These are phyloP conservation scores for Philhelius pedissequus DNA, from an alignment of 2,888 invertebrate species.

Conservation along the genomic window DNA sequence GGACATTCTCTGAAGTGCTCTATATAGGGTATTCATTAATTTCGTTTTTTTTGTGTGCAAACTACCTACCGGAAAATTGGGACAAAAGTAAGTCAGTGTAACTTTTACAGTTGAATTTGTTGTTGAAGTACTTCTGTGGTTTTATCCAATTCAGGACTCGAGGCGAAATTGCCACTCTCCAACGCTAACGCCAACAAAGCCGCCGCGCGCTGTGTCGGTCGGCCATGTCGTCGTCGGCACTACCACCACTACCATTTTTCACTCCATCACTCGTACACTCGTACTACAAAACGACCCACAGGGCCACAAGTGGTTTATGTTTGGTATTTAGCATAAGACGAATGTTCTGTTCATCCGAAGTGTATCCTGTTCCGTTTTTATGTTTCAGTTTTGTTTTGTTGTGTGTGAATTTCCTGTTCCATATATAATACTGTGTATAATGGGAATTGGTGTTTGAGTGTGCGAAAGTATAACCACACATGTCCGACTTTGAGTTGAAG, in stretches of 20 bases:
- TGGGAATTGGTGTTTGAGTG: neutral
- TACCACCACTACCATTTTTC: neutral
- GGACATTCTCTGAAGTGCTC: neutral
- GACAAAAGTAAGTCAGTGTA: slow-evolving; percentile 38
- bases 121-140: slow-evolving; percentile 42
- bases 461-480: slow-evolving; percentile 45
- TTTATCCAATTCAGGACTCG: slow-evolving; percentile 31
- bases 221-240: neutral
- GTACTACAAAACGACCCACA: slow-evolving; percentile 9
- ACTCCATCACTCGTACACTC: neutral
- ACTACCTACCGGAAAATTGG: neutral
- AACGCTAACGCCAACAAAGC: neutral
- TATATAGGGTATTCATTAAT: neutral
- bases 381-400: neutral
- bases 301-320: slow-evolving; percentile 41
- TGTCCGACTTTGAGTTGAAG: slow-evolving; percentile 51
- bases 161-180: neutral
- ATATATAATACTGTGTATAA: neutral
- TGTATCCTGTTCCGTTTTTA: slow-evolving; percentile 21
- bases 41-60: neutral
- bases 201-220: neutral
- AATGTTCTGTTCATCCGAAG: slow-evolving; percentile 35
- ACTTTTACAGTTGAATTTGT: slow-evolving; percentile 47
- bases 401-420: neutral
- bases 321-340: slow-evolving; percentile 63